phyloP scores from a whole-genome alignment of 2,797 vertebrate genomes.

The Calcarius lapponicus region DNA sequence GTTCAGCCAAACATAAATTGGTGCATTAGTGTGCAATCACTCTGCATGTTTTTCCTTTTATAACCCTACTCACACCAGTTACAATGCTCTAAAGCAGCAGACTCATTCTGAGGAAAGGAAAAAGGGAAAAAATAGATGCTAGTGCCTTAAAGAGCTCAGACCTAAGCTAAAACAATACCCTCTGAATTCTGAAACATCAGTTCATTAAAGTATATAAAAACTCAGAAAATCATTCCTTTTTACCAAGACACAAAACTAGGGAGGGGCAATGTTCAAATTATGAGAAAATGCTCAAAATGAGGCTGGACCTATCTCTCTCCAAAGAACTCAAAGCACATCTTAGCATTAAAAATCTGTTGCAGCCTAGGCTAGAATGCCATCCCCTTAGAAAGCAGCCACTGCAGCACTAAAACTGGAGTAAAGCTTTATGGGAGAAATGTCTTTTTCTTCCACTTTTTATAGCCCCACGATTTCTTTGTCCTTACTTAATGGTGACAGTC shows the following conservation, averaged over 20 bases:
- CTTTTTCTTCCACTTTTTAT: neutral
- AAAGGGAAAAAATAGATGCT: neutral
- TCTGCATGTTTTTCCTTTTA: constrained; percentile 25
- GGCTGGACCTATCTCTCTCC: neutral
- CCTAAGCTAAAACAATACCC: neutral
- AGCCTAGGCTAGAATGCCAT: neutral
- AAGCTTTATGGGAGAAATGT: neutral
- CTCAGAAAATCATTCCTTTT: neutral
- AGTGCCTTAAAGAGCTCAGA: neutral
- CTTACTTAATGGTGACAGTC: constrained; percentile 96
- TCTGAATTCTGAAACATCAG: neutral
- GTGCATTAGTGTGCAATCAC: neutral
- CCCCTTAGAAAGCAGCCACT: neutral
- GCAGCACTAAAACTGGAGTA: neutral
- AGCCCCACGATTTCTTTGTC: neutral
- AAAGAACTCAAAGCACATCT: neutral
- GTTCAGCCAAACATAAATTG: constrained; percentile 25
- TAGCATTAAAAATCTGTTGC: neutral
- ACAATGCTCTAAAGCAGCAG: constrained; percentile 11
- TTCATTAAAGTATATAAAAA: neutral
- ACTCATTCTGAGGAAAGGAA: neutral
- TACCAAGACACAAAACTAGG: neutral
- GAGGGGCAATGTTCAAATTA: neutral
- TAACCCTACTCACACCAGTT: neutral
- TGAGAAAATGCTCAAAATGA: neutral